A percentile compares a stretch with the other conserved stretches of the same genome.
These are phyloP conservation scores for Abrostola tripartita DNA, from an alignment of 2,888 invertebrate species.

Conservation along the genomic window DNA sequence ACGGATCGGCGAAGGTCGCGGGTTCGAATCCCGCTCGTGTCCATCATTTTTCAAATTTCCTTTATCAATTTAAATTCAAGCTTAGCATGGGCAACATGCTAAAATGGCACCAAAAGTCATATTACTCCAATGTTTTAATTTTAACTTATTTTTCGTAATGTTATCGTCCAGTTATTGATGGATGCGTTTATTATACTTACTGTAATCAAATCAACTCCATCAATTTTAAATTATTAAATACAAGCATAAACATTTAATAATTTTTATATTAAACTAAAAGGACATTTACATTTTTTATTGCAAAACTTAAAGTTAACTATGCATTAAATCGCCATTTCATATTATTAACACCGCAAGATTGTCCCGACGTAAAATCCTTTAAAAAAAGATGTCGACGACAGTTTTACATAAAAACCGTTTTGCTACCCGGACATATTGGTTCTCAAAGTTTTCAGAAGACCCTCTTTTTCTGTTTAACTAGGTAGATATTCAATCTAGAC, in stretches of 20 bases:
- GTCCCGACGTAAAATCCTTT: conserved; percentile 12
- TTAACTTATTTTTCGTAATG: too few relatives aligned
- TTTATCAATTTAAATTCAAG: too few relatives aligned
- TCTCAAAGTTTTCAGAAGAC: conserved; percentile 47
- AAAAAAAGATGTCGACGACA: conserved; percentile 25
- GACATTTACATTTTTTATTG: conserved; percentile 14
- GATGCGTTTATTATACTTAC: too few relatives aligned
- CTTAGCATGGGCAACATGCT: too few relatives aligned
- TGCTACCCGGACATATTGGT: conserved; percentile 45
- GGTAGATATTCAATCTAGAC: too few relatives aligned
- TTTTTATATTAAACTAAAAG: conserved; percentile 5
- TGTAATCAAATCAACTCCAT: not conserved
- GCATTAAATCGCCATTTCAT: conserved; percentile 31
- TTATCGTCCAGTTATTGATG: too few relatives aligned
- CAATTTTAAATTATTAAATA: not conserved
- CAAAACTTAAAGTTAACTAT: conserved; percentile 13
- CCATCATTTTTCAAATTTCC: too few relatives aligned
- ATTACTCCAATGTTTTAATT: too few relatives aligned
- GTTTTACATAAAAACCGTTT: conserved; percentile 29
- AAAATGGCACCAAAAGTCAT: too few relatives aligned
- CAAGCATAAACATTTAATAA: not conserved
- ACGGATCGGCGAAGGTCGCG: too few relatives aligned
- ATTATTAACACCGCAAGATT: conserved; percentile 22
- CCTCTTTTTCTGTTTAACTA: too few relatives aligned
- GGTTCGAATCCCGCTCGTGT: too few relatives aligned